phyloP scores from a whole-genome alignment of 2,113 vertebrate genomes.

The Prionailurus viverrinus region DNA sequence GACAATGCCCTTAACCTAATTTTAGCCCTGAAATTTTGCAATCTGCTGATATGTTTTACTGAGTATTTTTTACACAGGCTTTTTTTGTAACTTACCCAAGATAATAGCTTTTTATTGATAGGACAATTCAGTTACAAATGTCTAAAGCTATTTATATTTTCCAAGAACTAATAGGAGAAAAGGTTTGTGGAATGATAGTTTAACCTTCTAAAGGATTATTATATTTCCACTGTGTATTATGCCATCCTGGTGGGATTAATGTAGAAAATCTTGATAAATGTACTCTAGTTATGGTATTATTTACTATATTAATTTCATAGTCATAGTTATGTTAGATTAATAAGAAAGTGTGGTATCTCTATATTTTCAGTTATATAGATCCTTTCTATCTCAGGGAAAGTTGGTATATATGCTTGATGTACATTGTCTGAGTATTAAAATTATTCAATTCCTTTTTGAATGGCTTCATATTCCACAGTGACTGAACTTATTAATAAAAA shows the following conservation, averaged over 20 bases:
- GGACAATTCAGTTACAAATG: constrained; percentile 56
- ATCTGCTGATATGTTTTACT: not conserved
- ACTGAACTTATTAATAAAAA: constrained; percentile 16
- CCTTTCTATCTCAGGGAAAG: not conserved
- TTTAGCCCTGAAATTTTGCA: constrained; percentile 55
- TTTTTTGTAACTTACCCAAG: constrained; percentile 40
- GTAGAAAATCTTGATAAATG: not conserved
- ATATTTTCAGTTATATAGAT: not conserved
- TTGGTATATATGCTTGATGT: not conserved
- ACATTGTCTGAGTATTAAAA: constrained; percentile 11
- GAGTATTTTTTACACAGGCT: constrained; percentile 25
- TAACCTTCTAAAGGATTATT: constrained; percentile 23
- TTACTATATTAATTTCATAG: constrained; percentile 22
- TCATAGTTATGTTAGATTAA: not conserved
- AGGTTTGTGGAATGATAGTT: not conserved
- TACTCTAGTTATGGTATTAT: not conserved
- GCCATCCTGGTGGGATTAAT: not conserved
- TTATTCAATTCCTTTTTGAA: not conserved
- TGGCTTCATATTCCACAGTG: not conserved
- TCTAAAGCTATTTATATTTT: constrained; percentile 59
- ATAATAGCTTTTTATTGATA: constrained; percentile 26
- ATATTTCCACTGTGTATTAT: constrained; percentile 20
- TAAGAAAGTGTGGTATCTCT: not conserved
- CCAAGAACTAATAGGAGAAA: constrained; percentile 37
- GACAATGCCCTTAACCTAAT: constrained; percentile 24